phyloP scores from a whole-genome alignment of 2,888 invertebrate genomes.

The Plagodis dolabraria region DNA sequence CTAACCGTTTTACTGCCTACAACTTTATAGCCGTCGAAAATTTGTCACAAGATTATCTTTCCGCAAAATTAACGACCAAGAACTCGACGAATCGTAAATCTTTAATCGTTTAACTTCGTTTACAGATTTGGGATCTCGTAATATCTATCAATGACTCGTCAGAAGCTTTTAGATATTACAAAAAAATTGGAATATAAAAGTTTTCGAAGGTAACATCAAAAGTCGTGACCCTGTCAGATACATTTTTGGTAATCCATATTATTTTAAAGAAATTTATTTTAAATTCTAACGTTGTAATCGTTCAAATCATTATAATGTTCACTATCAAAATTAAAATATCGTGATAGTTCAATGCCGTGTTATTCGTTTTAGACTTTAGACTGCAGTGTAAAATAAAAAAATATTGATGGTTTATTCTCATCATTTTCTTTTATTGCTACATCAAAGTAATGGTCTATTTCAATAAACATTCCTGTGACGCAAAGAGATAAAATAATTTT shows the following conservation, averaged over 20 bases:
- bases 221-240: conserved; percentile 19
- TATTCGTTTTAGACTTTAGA: background rate
- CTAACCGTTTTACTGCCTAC: conserved; percentile 36
- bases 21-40: conserved; percentile 43
- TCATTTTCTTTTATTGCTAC: too few relatives aligned
- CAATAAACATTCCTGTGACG: too few relatives aligned
- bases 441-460: too few relatives aligned
- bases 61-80: conserved; percentile 51
- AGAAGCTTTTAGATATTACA: conserved; percentile 27
- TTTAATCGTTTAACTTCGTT: conserved; percentile 46
- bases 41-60: conserved; percentile 53
- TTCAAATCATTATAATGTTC: background rate
- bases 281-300: too few relatives aligned
- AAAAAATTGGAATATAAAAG: conserved; percentile 19
- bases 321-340: conserved; percentile 11
- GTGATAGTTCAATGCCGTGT: conserved; percentile 25
- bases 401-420: too few relatives aligned
- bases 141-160: conserved; percentile 37
- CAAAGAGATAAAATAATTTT: too few relatives aligned
- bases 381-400: too few relatives aligned
- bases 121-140: conserved; percentile 40
- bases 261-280: background rate
- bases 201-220: conserved; percentile 20
- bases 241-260: conserved; percentile 10
- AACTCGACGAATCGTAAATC: conserved; percentile 54